Percentiles rank a stretch among this genome's conserved stretches.
Evolutionary conservation across 2,888 invertebrate genomes (phyloP).

Genomic region (Melanchra persicariae): DNA sequence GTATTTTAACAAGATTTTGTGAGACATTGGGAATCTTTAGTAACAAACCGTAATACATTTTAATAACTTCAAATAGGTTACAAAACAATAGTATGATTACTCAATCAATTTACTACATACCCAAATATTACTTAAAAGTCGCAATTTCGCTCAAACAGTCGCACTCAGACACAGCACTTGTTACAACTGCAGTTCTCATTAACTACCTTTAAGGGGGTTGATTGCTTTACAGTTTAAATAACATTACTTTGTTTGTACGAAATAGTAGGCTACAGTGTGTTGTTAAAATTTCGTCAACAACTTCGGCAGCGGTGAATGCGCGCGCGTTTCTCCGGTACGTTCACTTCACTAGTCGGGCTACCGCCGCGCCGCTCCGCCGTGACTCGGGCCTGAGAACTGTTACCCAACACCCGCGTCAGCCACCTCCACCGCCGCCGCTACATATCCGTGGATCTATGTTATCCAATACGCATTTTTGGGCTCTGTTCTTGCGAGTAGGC

Average conservation of each 20-base stretch:
- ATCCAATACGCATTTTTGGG: conserved; percentile 44
- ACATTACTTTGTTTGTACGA: conserved; percentile 24
- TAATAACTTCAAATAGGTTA: not conserved
- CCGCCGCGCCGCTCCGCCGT: conserved; percentile 12
- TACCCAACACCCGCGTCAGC: conserved; percentile 64
- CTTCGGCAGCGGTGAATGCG: conserved; percentile 42
- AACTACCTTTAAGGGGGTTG: conserved; percentile 16
- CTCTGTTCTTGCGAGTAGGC: not conserved
- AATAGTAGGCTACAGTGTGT: conserved; percentile 33
- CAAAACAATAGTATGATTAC: conserved; percentile 29
- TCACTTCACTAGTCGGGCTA: conserved; percentile 56
- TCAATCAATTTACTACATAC: conserved; percentile 26
- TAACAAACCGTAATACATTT: not conserved
- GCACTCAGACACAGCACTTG: conserved; percentile 59
- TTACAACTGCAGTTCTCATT: conserved; percentile 16
- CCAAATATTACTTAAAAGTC: conserved; percentile 23
- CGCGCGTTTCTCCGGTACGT: conserved; percentile 56
- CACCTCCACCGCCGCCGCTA: conserved; percentile 50
- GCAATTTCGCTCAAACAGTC: conserved; percentile 12
- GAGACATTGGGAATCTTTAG: not conserved
- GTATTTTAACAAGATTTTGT: not conserved
- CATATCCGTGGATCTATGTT: conserved; percentile 42
- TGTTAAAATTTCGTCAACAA: conserved; percentile 50
- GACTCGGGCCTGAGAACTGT: conserved; percentile 50
- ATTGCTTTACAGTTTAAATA: conserved; percentile 35